phyloP scores from a whole-genome alignment of 2,113 vertebrate genomes.

The Caranx melampygus region DNA sequence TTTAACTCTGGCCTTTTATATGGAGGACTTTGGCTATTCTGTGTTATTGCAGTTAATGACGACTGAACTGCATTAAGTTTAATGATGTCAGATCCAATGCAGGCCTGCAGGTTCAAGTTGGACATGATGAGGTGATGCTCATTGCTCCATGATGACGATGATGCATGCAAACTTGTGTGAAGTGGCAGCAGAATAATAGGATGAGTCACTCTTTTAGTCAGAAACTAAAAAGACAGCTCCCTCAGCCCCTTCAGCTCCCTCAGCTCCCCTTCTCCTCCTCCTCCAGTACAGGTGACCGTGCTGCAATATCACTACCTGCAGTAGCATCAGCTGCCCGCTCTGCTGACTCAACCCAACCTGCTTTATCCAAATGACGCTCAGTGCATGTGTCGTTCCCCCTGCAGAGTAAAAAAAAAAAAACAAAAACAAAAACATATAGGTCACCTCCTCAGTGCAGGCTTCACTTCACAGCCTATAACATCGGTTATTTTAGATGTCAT shows the following conservation, averaged over 20 bases:
- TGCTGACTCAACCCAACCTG: constrained; percentile 52
- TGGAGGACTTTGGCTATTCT: not conserved
- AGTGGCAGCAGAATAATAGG: not conserved
- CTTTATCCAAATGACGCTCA: constrained; percentile 41
- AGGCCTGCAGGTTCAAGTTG: not conserved
- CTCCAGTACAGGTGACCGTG: constrained; percentile 8
- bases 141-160: not conserved
- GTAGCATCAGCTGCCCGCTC: constrained; percentile 42
- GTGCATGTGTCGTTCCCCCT: constrained; percentile 38
- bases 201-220: not conserved
- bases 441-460: constrained; percentile 33
- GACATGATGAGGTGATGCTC: not conserved
- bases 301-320: constrained; percentile 56
- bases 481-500: constrained; percentile 41
- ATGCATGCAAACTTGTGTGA: not conserved
- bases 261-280: not conserved
- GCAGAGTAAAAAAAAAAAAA: constrained; percentile 13
- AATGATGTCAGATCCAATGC: not conserved
- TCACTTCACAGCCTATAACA: constrained; percentile 53
- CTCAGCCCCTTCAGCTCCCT: not conserved
- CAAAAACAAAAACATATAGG: constrained; percentile 1
- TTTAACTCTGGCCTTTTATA: not conserved
- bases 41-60: not conserved
- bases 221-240: not conserved
- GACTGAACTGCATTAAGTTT: not conserved